phyloP scores from a whole-genome alignment of 1,140 invertebrate genomes.

The Akabosia matsudoensis region DNA sequence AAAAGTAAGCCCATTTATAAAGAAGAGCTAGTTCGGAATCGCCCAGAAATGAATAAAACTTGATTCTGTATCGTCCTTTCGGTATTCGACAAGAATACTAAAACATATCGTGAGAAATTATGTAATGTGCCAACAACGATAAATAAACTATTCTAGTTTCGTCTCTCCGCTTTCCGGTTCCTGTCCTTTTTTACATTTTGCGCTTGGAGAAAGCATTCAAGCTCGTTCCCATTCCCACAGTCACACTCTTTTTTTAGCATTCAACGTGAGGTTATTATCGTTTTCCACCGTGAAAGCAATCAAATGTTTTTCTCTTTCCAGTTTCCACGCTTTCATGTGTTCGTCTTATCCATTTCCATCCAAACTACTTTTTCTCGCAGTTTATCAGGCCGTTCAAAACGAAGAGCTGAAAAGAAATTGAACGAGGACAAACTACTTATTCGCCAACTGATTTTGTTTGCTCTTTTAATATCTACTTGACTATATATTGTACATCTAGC shows the following conservation, averaged over 20 bases:
- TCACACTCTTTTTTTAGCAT: conserved; percentile 11
- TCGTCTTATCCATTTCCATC: background rate
- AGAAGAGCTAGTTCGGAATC: background rate
- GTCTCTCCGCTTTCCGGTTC: background rate
- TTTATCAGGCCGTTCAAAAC: no score
- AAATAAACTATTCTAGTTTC: conserved; percentile 19
- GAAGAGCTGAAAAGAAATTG: no score
- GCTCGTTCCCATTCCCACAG: background rate
- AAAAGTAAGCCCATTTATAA: conserved; percentile 2
- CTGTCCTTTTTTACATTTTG: background rate
- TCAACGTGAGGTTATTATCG: background rate
- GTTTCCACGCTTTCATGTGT: background rate
- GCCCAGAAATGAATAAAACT: conserved; percentile 1
- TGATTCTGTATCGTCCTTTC: background rate
- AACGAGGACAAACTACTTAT: background rate
- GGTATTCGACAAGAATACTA: background rate
- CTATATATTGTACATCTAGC: background rate
- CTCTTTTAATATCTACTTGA: background rate
- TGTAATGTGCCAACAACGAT: conserved; percentile 18
- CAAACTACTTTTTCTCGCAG: background rate
- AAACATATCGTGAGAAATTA: conserved; percentile 24
- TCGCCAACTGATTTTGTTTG: background rate
- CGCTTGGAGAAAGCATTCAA: background rate
- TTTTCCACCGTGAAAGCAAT: background rate
- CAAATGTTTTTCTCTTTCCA: background rate